Percentiles rank a stretch among this genome's conserved stretches.
These are phyloP conservation scores for Diplodus sargus DNA, from an alignment of 2,797 vertebrate species.

Conservation along the genomic window DNA sequence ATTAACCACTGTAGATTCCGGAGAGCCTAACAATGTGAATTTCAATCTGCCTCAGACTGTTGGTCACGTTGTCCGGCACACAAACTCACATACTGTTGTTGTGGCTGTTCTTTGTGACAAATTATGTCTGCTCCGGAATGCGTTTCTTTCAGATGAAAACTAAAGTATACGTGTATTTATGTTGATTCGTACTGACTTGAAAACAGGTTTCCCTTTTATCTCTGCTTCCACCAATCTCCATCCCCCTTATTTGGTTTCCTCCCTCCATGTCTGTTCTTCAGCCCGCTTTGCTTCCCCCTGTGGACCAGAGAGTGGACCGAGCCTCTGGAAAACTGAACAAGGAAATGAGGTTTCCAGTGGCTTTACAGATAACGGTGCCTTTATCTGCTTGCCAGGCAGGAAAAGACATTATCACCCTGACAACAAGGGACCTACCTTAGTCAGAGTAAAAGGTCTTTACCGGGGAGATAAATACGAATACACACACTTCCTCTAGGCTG, in stretches of 20 bases:
- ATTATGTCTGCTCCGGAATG: neutral
- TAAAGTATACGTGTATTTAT: neutral
- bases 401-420: conserved; percentile 74
- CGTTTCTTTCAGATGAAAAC: neutral
- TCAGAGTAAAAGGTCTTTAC: conserved; percentile 29
- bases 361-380: conserved; percentile 67
- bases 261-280: conserved; percentile 6
- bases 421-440: conserved; percentile 62
- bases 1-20: conserved; percentile 1
- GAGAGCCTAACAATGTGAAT: conserved; percentile 7
- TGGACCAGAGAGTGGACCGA: conserved; percentile 34
- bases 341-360: conserved; percentile 81
- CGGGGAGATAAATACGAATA: conserved; percentile 39
- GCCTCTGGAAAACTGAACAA: conserved; percentile 62
- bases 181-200: neutral
- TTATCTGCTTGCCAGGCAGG: conserved; percentile 61
- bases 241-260: neutral
- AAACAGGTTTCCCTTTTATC: neutral
- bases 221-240: neutral
- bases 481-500: conserved; percentile 31
- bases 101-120: neutral
- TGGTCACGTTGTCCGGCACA: conserved; percentile 4
- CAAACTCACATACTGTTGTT: neutral
- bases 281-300: conserved; percentile 29
- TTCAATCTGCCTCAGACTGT: neutral